These are phyloP conservation scores for Ellobium chinense DNA, from an alignment of 2,888 invertebrate species.

Conservation along the genomic window DNA sequence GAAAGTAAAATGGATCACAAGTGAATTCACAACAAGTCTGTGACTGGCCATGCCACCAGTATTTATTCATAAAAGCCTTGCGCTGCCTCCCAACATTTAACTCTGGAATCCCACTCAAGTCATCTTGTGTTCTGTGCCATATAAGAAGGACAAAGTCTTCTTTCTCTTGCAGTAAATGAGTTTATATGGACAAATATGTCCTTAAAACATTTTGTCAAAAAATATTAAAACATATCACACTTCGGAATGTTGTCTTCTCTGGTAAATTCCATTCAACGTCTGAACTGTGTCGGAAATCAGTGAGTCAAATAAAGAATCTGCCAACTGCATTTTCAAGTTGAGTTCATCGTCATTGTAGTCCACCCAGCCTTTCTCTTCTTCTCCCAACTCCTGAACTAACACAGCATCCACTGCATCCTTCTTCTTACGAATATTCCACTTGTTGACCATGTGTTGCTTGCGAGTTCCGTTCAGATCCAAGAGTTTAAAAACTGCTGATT, in stretches of 20 bases:
- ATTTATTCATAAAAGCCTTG: no score
- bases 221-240: no score
- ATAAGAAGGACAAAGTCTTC: no score
- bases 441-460: slow-evolving; percentile 56
- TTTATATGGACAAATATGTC: no score
- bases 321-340: slow-evolving; percentile 83
- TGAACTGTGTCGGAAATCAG: slow-evolving; percentile 81
- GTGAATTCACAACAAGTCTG: no score
- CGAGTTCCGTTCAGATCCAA: slow-evolving; percentile 68
- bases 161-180: no score
- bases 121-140: no score
- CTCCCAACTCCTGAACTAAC: slow-evolving; percentile 85
- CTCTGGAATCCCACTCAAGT: no score
- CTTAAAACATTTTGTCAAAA: no score
- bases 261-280: slow-evolving; percentile 67
- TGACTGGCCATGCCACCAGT: no score
- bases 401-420: slow-evolving; percentile 86
- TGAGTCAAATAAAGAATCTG: slow-evolving; percentile 82
- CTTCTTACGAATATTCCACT: slow-evolving; percentile 74
- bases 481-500: slow-evolving; percentile 65
- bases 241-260: slow-evolving; percentile 53
- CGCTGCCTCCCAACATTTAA: no score
- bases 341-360: slow-evolving; percentile 87
- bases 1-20: no score
- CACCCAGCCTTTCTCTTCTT: slow-evolving; percentile 87